These are phyloP conservation scores for Boloria selene DNA, from an alignment of 2,888 invertebrate genomes.

Conservation along the genomic window DNA sequence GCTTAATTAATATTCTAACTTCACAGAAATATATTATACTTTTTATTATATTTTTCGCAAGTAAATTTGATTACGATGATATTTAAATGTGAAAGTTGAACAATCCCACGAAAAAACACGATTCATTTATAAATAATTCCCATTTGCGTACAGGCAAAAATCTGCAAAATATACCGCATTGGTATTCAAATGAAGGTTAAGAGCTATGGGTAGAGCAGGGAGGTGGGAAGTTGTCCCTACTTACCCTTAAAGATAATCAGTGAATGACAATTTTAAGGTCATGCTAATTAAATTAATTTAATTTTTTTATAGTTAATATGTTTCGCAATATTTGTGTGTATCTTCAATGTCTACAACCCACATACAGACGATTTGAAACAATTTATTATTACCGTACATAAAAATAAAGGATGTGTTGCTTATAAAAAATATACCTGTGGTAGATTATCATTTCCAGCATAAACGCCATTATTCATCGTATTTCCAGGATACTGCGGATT, in stretches of 20 bases:
- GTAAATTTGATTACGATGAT: background rate
- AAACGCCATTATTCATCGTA: slow-evolving; percentile 2
- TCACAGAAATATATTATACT: background rate
- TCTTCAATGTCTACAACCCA: no score
- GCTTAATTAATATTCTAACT: background rate
- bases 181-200: slow-evolving; percentile 21
- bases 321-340: background rate
- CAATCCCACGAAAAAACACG: background rate
- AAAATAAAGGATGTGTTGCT: no score
- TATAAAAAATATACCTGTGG: slow-evolving; percentile 1
- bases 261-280: background rate
- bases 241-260: slow-evolving; percentile 6
- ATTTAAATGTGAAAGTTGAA: slow-evolving; percentile 3
- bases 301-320: background rate
- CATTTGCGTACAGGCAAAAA: background rate
- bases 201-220: background rate
- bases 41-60: background rate
- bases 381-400: no score
- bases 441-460: background rate
- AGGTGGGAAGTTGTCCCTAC: slow-evolving; percentile 1
- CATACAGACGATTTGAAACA: no score
- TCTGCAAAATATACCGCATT: slow-evolving; percentile 19
- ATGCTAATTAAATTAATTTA: background rate
- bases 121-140: slow-evolving; percentile 13
- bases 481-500: background rate